These are phyloP conservation scores for Psephotus haematonotus DNA, from an alignment of 2,113 vertebrate species.

Conservation along the genomic window DNA sequence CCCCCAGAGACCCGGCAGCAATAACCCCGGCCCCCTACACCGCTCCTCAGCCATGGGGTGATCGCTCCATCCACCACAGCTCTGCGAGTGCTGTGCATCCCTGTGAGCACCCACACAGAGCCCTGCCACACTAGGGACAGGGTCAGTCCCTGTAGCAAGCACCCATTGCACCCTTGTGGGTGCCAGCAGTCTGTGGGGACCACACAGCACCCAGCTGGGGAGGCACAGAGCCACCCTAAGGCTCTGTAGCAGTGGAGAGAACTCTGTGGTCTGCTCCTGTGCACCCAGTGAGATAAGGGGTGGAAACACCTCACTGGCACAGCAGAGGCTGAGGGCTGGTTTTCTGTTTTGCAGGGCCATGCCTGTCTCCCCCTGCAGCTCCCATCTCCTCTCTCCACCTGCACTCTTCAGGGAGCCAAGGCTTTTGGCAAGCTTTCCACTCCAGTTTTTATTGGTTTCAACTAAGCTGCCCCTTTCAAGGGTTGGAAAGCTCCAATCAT, in stretches of 20 bases:
- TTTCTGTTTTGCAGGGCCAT: slow-evolving; percentile 1
- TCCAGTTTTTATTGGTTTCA: slow-evolving; percentile 78
- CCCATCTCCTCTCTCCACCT: slow-evolving; percentile 81
- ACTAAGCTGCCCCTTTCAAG: slow-evolving; percentile 75
- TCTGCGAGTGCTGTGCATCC: not conserved
- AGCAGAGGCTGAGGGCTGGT: not conserved
- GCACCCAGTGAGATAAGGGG: not conserved
- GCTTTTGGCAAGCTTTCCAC: slow-evolving; percentile 74
- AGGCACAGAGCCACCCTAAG: not conserved
- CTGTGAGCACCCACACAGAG: not conserved
- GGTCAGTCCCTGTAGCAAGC: accelerated
- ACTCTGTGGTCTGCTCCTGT: accelerated
- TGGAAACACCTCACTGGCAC: not conserved
- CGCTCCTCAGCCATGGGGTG: not conserved
- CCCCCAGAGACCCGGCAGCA: not conserved
- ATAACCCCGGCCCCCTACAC: not conserved
- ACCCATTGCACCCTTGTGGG: not conserved
- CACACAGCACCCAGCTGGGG: not conserved
- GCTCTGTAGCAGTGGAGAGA: accelerated
- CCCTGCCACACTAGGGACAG: not conserved
- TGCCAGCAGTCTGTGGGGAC: not conserved
- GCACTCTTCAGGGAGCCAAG: slow-evolving; percentile 78
- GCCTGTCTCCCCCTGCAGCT: slow-evolving; percentile 56
- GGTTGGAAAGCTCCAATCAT: slow-evolving; percentile 66
- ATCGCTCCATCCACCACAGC: not conserved